Evolutionary conservation across 1,140 invertebrate genomes (phyloP).

Genomic region (Polyergus mexicanus): DNA sequence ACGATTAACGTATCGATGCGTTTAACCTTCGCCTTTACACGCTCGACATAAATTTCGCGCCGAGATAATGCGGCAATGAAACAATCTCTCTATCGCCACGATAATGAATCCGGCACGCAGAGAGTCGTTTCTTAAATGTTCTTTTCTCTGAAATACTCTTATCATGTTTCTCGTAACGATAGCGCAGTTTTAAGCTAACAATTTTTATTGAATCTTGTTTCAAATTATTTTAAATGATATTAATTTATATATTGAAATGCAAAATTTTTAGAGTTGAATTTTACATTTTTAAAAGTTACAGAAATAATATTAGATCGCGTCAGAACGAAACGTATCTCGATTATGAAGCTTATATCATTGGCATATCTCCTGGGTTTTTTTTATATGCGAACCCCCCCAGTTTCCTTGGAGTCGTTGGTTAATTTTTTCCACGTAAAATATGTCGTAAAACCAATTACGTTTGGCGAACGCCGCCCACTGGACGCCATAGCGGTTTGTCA

Average conservation of each 20-base stretch:
- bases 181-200: not conserved
- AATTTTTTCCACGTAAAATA: conserved; percentile 79
- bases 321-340: not conserved
- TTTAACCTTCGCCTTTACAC: conserved; percentile 67
- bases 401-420: not conserved
- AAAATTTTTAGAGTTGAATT: not conserved
- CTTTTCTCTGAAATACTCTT: conserved; percentile 53
- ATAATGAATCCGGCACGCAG: conserved; percentile 62
- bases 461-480: conserved; percentile 42
- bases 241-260: not conserved
- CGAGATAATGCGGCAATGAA: conserved; percentile 58
- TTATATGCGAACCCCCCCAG: not conserved
- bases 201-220: not conserved
- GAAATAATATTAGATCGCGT: not conserved
- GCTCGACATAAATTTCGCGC: conserved; percentile 68
- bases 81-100: conserved; percentile 15
- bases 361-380: conserved; percentile 8
- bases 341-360: not conserved
- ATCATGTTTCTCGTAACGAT: not conserved
- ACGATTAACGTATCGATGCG: conserved; percentile 67
- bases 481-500: conserved; percentile 72
- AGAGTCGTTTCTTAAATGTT: conserved; percentile 49
- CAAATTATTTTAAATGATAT: conserved; percentile 1
- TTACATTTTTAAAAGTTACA: not conserved
- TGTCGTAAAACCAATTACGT: conserved; percentile 79